Evolutionary conservation across 2,888 invertebrate genomes (phyloP), one percentile per base, ranked within the genome.

Genomic region (Sipunculus nudus): DNA sequence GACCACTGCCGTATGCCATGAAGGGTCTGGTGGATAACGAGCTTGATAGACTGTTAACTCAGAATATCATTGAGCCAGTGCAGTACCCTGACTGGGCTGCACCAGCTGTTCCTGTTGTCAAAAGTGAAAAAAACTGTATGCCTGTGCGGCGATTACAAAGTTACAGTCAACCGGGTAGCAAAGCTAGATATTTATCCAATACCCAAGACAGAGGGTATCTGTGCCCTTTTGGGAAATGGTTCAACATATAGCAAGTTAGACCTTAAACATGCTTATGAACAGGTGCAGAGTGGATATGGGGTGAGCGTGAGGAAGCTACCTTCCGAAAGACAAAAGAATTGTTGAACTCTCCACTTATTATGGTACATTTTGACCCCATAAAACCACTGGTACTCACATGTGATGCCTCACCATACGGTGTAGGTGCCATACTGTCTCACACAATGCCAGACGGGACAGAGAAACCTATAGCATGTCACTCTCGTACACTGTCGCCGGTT

Each of bases 331-430:
- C n/a, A n/a, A n/a, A n/a, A n/a, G n/a, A n/a, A n/a, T n/a, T n/a
- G n/a, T n/a, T n/a, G n/a, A n/a, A n/a, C n/a, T n/a, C n/a, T n/a
- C n/a, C n/a, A n/a, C n/a, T n/a, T n/a, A 8, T 53, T 8, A 8
- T 53, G 21, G 25, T 8, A 6, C 41, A 50, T 25, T 49, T 16
- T 50, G 47, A 48, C 38, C n/a, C 41, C 5, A n/a, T n/a, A n/a
- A n/a, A n/a, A 13, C 23, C 13, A 8, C 54, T 84, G 6, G 61
- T 75, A 28, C 58, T 85, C 2, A 71, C 79, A 1, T 76, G 78
- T 39, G 84, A 85, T 70, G 84, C 84, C 1, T 79, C 77, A 13
- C 73, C 71, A 21, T 63, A 61, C 40, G 81, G 79, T 19, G 58
- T 79, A 32, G 78, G 77, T 38, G 77, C 80, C 1, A 79, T 82